Evolutionary conservation across 2,113 vertebrate genomes (phyloP), one percentile per base, ranked within the genome.

Genomic region (Psittacula cyanocephala): DNA sequence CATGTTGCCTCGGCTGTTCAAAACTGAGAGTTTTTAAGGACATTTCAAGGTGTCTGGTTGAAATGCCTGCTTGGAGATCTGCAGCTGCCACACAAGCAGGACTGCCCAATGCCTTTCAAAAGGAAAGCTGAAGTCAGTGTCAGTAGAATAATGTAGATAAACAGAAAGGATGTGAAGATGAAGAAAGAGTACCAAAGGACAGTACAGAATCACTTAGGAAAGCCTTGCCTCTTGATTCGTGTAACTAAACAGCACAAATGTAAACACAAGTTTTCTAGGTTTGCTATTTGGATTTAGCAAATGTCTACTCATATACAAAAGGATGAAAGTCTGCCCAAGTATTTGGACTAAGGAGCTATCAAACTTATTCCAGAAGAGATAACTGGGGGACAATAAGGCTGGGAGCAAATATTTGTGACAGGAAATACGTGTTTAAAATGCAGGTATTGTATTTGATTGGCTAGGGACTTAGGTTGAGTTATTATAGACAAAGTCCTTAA

Each of bases 371-470:
- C 72, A 94, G 75, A 90, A 94, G 22, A 85, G 68, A 72, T 72
- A 89, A 91, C 14, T 79, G 20, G 16, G 46, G 49, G 49, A 89
- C 60, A 93, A 39, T 78, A 91, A 93, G 15, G 53, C 50, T 97
- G 70, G 35, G 96, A 89, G 31, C 13, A 97, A 87, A 91, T 81
- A 81, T 69, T 50, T 47, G n/a, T 23, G 64, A 69, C 28, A 76
- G 89, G 84, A 93, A 86, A 49, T 46, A 79, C 15, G 47, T 75
- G 24, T 78, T 65, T 83, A 85, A 91, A 89, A 86, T 78, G 72
- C 86, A 94, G 88, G 70, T 91, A 71, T 17, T 89, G 19, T 47
- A 55, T 85, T 62, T 96, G 64, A 81, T 74, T 86, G 88, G 81
- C 63, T 11, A 71, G 89, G 35, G 79, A 65, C 50, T 64, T 17